Evolutionary conservation across 2,113 vertebrate genomes (phyloP), one percentile per base, ranked within the genome.

Genomic region (Psilopogon haemacephalus): DNA sequence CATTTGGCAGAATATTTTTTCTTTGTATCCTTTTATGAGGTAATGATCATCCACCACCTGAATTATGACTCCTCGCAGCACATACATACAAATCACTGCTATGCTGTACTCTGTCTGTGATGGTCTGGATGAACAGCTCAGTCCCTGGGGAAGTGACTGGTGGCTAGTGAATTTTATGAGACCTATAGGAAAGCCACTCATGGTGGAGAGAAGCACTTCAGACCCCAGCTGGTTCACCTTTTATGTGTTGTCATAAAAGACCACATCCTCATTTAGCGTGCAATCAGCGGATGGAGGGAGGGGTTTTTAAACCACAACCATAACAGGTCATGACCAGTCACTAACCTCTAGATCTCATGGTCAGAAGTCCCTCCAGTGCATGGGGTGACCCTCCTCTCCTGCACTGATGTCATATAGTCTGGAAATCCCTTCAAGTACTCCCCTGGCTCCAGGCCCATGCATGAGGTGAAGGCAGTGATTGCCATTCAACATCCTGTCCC

Each of bases 141-240:
- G 54, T 72, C 82, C 63, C 55, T n/a, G n/a, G 72, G 72, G 86
- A 50, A 55, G 52, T 32, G 40, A 44, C 46, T 1, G 3, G 74
- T 84, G 78, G 60, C 6, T 0, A 7, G 27, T 38, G 60, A 40
- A 73, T 89, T 59, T 82, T 63, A 46, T 69, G 38, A 71, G 16
- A 68, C 60, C 79, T 63, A 10, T 0, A 68, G 52, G 30, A 86
- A 88, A 88, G 40, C 40, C 56, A 30, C 52, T 84, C 2, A 2
- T 42, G 69, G 37, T 68, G 15, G 52, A 59, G 46, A 59, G 64
- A 70, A 90, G 56, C 63, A 30, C 64, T 72, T 79, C 1, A 10
- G 35, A 84, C 48, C 63, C 59, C 86, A 94, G 86, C 33, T 89
- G 80, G n/a, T 52, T 91, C 86, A 35, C 1, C 4, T 93, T 89